Evolutionary conservation across 2,797 vertebrate species (phyloP), one percentile per base, ranked within the genome.

Genomic region (Pangasius krempfi): DNA sequence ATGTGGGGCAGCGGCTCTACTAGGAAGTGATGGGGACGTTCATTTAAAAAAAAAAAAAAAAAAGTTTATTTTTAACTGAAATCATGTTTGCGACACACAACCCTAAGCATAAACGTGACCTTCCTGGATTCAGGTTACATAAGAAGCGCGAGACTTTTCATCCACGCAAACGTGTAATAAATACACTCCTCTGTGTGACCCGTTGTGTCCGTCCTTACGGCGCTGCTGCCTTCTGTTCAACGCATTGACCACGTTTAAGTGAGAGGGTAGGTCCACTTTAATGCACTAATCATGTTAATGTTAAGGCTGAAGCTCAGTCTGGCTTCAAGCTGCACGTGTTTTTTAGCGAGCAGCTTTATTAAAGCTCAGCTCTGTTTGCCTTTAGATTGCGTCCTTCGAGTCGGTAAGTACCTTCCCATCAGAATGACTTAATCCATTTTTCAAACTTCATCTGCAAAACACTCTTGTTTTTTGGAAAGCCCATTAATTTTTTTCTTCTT

Each of bases 221-320:
- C 54, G 75, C 87, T n/a, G 64, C 88, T 80, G 33, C 33, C 78
- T 64, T 88, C 44, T 87, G 58, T 86, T 82, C 78, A 54, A 58
- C 64, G 58, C 83, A n/a, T 72, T 85, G 83, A 78, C 68, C 58
- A 62, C 60, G 14, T 90, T 58, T 64, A 81, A 62, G 85, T 76
- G 56, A 68, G 82, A 87, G 44, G 58, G 52, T 37, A 60, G 47
- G n/a, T n/a, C n/a, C 18, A n/a, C 76, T 70, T 84, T 85, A 90
- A 87, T 78, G 72, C 84, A 79, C 87, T 88, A 88, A 90, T 89
- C 73, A 89, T 86, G 87, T 91, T 22, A 90, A 44, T 44, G 44
- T 44, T 44, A 93, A 92, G 91, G 89, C 87, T 89, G 58, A 90
- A 84, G 72, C 82, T 80, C 58, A n/a, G 84, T 87, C 66, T 76